A percentile compares a stretch with the other conserved stretches of the same genome.
Evolutionary conservation across 2,797 vertebrate genomes (phyloP).

Genomic region (Scomberomorus guttatus): DNA sequence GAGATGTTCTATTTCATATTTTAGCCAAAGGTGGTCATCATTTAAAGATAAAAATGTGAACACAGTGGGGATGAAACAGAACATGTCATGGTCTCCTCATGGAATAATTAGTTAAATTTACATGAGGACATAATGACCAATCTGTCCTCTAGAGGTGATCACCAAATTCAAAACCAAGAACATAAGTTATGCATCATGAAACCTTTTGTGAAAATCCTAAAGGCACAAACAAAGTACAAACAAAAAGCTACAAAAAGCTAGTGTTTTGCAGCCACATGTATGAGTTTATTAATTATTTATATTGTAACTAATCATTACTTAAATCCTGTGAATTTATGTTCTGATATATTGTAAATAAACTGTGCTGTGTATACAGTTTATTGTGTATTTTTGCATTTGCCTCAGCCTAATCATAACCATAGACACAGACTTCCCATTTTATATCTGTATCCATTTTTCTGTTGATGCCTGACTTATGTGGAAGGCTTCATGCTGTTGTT

Average conservation of each 20-base stretch:
- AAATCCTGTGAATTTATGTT: not conserved
- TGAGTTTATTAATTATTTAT: no score
- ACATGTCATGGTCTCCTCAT: not conserved
- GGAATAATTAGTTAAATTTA: not conserved
- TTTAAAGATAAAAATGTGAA: not conserved
- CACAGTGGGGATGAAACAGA: not conserved
- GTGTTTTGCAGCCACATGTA: not conserved
- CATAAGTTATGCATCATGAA: not conserved
- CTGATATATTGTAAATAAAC: not conserved
- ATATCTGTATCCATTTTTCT: slow-evolving; percentile 6
- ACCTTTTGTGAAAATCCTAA: not conserved
- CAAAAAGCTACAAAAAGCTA: not conserved
- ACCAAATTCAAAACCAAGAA: not conserved
- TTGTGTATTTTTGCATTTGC: not conserved
- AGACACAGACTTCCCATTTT: not conserved
- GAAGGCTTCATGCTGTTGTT: slow-evolving; percentile 43
- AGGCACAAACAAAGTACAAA: not conserved
- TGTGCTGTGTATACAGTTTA: no score
- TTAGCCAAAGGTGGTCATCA: not conserved
- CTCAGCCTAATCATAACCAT: not conserved
- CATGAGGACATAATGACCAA: not conserved
- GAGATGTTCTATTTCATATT: not conserved
- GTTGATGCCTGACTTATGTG: not conserved
- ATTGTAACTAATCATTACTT: no score
- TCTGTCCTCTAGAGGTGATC: no score